phyloP scores from a whole-genome alignment of 2,797 vertebrate genomes.

The Arnoldichthys spilopterus region DNA sequence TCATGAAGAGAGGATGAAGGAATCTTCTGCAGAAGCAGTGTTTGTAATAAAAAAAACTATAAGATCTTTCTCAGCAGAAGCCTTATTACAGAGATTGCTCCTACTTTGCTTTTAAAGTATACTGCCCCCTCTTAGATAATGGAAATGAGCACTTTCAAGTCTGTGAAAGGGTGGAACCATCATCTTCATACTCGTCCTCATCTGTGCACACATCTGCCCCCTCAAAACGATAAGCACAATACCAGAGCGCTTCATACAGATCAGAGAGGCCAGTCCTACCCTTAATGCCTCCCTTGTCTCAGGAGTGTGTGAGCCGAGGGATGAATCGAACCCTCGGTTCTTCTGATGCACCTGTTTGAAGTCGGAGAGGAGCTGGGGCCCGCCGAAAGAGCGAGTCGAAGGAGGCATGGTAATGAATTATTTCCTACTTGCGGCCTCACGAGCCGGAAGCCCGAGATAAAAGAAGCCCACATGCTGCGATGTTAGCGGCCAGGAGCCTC shows the following conservation, averaged over 20 bases:
- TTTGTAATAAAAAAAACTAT: background rate
- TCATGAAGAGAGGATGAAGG: background rate
- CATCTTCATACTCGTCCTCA: background rate
- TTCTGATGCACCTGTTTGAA: slow-evolving; percentile 65
- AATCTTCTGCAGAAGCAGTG: background rate
- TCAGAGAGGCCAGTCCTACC: slow-evolving; percentile 29
- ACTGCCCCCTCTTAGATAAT: too few relatives aligned
- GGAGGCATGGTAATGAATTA: slow-evolving; percentile 68
- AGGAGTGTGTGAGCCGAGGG: background rate
- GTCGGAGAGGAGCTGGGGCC: slow-evolving; percentile 50
- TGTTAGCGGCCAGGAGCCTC: slow-evolving; percentile 55
- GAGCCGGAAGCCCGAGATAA: slow-evolving; percentile 61
- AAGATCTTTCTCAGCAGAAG: background rate
- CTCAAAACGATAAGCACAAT: background rate
- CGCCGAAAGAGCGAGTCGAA: slow-evolving; percentile 64
- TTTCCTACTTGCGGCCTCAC: slow-evolving; percentile 67
- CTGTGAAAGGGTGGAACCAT: background rate
- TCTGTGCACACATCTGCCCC: background rate
- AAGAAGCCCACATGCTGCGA: slow-evolving; percentile 58
- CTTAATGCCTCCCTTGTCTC: background rate
- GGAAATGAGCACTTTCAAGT: background rate
- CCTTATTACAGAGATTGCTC: background rate
- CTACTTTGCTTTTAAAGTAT: background rate
- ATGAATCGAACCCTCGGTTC: slow-evolving; percentile 18
- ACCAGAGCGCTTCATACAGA: background rate